Base-by-base conservation (phyloP, 2,797 vertebrate genomes). In the Aeoliscus strigatus region DNA sequence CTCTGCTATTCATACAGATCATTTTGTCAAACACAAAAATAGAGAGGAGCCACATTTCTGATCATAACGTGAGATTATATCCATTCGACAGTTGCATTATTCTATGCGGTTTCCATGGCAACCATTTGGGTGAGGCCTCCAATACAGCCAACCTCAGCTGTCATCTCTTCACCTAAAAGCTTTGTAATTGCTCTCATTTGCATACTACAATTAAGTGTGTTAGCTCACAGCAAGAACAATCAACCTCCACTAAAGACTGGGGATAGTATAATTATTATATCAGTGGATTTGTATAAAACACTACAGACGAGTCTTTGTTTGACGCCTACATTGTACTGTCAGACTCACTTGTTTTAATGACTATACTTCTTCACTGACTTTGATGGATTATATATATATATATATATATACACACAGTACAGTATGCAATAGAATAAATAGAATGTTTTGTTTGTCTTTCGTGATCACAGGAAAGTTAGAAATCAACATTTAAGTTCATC, bases 151-250 rank as follows among this genome's bases (percentile, higher is more conserved):
- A 91, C 94, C 93, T 96, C 95, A 95, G 94, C 96, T 99, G 94
- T 97, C 94, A 96, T 94, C 91, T 91, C 90, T 93, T 96, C 92
- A 96, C 93, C 94, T 98, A 97, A 97, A 98, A 97, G 95, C 94
- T 94, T 97, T 94, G 94, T 99, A 98, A 98, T 97, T 97, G 93
- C 94, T 94, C 93, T 97, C 93, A 98, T 99, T 99, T 99, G 94
- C 96, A 99, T 99, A 96, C 90, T 91, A 94, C 94, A 99, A 98
- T 98, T 99, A 99, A 93, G 91, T 93, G 93, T 93, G 92, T 96
- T 93, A 94, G 93, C 94, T 96, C 92, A 92, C 92, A 94, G 95
- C 91, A 92, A 95, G 90, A 91, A 85, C 86, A 88, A 88, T 89
- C 87, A 89, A 93, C 93, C 91, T 92, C 91, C 90, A 92, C 91